Evolutionary conservation across 2,797 vertebrate species (phyloP).

Genomic region (Furcifer pardalis): DNA sequence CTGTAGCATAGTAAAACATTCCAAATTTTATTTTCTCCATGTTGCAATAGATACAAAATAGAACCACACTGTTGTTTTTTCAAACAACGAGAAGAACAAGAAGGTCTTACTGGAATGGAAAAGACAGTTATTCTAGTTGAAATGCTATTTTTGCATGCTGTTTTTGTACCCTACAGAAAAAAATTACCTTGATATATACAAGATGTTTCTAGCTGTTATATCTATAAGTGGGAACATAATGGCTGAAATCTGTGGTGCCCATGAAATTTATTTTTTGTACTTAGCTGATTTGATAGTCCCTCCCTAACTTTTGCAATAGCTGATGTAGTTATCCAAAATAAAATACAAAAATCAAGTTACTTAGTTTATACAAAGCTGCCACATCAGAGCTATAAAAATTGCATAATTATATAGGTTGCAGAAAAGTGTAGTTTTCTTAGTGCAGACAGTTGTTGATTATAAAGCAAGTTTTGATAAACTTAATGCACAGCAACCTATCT

Average conservation of each 20-base stretch:
- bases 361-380: too few species aligned
- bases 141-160: neutral
- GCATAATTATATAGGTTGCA: neutral
- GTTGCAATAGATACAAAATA: neutral
- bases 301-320: neutral
- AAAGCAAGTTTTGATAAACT: neutral
- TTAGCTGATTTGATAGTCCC: neutral
- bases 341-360: neutral
- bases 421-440: neutral
- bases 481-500: neutral
- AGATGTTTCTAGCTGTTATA: neutral
- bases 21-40: neutral
- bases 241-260: neutral
- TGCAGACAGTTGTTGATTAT: neutral
- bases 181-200: neutral
- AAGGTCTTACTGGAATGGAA: neutral
- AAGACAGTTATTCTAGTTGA: neutral
- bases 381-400: too few species aligned
- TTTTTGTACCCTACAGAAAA: neutral
- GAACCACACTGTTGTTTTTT: neutral
- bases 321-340: neutral
- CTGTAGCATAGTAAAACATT: neutral
- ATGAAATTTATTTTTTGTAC: neutral
- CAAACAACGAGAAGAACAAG: neutral
- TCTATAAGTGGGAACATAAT: neutral